phyloP scores from a whole-genome alignment of 1,140 invertebrate species.

The Sogatella furcifera region DNA sequence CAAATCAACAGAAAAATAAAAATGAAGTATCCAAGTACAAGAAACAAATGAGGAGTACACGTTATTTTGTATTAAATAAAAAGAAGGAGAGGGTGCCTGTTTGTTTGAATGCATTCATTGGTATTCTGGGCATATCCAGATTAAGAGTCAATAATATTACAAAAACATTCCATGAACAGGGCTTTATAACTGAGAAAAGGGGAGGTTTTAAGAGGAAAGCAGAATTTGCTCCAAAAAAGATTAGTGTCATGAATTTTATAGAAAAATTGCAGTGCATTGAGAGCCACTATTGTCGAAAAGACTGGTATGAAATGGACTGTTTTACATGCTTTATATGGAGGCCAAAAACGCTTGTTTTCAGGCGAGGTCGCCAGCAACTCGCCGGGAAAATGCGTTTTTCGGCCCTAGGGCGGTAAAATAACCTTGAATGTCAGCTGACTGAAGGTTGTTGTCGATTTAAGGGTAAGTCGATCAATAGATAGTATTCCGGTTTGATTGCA shows the following conservation, averaged over 20 bases:
- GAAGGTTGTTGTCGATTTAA: no score
- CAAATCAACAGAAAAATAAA: not conserved
- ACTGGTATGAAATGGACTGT: not conserved
- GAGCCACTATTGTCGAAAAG: constrained; percentile 2
- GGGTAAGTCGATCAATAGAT: no score
- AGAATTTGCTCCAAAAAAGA: not conserved
- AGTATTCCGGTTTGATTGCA: no score
- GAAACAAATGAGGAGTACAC: not conserved
- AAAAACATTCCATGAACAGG: not conserved
- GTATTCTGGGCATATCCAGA: not conserved
- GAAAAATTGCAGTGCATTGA: not conserved
- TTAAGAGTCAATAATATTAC: not conserved
- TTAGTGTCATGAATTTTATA: constrained; percentile 4
- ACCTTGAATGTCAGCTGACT: no score
- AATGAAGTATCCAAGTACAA: not conserved
- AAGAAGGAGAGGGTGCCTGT: not conserved
- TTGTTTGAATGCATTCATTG: not conserved
- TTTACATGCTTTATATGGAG: no score
- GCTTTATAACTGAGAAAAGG: not conserved
- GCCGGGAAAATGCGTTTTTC: no score
- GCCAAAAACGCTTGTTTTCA: no score
- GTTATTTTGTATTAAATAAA: not conserved
- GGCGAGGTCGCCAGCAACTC: no score
- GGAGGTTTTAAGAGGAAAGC: not conserved
- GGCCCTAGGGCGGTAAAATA: no score